Evolutionary conservation across 2,888 invertebrate species (phyloP).

Genomic region (Catocala fraxini): DNA sequence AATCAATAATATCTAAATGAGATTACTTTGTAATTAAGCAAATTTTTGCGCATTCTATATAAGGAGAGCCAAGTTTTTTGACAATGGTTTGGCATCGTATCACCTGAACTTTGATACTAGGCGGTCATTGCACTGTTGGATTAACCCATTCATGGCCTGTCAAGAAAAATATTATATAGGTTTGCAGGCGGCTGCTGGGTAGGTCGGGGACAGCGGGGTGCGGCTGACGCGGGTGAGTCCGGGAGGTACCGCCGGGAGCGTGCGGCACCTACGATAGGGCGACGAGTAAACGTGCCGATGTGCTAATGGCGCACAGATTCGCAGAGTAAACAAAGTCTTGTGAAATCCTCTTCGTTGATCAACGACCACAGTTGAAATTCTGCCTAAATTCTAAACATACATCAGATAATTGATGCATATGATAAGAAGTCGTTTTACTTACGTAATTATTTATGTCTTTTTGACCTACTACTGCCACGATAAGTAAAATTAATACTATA

Average conservation of each 20-base stretch:
- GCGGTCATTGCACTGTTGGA: constrained; percentile 26
- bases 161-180: constrained; percentile 42
- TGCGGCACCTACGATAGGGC: constrained; percentile 23
- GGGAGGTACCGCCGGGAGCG: constrained; percentile 1
- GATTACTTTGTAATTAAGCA: neutral
- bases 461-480: constrained; percentile 49
- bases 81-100: constrained; percentile 10
- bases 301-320: constrained; percentile 36
- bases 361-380: too few relatives aligned
- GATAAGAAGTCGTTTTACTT: constrained; percentile 44
- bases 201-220: constrained; percentile 14
- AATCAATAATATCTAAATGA: neutral
- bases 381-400: too few relatives aligned
- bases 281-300: constrained; percentile 37
- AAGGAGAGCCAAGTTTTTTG: neutral
- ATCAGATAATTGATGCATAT: constrained; percentile 6
- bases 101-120: constrained; percentile 14
- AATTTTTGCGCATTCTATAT: neutral
- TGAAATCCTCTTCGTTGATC: constrained; percentile 13
- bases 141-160: constrained; percentile 29
- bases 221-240: constrained; percentile 2
- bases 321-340: constrained; percentile 25
- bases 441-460: constrained; percentile 60
- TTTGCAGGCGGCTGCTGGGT: constrained; percentile 24
- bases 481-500: constrained; percentile 48